Percentiles rank a stretch among this genome's conserved stretches.
Conservation (phyloP, 2,113 vertebrate genomes). For the Coregonus clupeaformis region DNA sequence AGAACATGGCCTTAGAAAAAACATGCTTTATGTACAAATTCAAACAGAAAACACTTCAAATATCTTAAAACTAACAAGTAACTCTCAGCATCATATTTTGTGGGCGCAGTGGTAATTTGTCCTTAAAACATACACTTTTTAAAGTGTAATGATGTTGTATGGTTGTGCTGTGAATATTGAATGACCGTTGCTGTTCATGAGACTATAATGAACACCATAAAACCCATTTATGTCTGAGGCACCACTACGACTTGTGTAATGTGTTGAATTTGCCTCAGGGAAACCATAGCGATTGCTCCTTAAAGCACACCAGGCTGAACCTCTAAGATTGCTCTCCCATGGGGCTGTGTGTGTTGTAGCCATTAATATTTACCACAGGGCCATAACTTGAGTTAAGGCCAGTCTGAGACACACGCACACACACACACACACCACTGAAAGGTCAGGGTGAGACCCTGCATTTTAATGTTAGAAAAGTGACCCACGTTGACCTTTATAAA, state of each 20-base stretch:
- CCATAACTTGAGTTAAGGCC: conserved; percentile 11
- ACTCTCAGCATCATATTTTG: too few species aligned
- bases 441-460: conserved; percentile 27
- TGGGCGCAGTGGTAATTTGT: too few species aligned
- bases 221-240: conserved; percentile 25
- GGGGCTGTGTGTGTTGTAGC: conserved; percentile 24
- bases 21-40: too few species aligned
- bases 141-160: too few species aligned
- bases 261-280: conserved; percentile 20
- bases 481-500: neutral
- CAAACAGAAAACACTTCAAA: too few species aligned
- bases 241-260: conserved; percentile 17
- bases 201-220: conserved; percentile 8
- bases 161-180: neutral
- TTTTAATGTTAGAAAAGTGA: neutral
- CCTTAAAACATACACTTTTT: too few species aligned
- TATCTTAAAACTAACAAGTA: too few species aligned
- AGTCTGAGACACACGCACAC: conserved; percentile 2
- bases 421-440: conserved; percentile 17
- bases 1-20: too few species aligned
- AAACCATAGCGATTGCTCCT: conserved; percentile 36
- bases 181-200: neutral
- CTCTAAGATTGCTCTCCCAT: conserved; percentile 47
- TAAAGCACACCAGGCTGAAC: conserved; percentile 46
- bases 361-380: conserved; percentile 60